These are phyloP conservation scores for Vicugna pacos DNA, from an alignment of 2,113 vertebrate species.

Conservation along the genomic window DNA sequence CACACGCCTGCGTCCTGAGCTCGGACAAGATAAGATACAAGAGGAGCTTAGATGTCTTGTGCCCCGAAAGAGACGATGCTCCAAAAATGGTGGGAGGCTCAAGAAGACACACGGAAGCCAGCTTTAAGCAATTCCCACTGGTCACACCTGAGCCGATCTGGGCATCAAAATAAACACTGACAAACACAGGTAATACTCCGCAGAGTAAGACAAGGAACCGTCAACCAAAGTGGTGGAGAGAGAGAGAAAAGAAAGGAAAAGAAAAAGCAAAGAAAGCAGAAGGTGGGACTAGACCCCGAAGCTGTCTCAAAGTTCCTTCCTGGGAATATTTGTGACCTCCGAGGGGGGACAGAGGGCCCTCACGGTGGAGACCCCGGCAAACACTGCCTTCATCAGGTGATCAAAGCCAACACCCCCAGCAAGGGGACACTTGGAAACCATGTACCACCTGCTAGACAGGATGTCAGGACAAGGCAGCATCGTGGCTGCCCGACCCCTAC, in stretches of 20 bases:
- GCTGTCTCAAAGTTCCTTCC: neutral
- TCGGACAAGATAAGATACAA: neutral
- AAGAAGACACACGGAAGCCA: neutral
- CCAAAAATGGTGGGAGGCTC: rapidly evolving
- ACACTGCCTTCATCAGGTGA: rapidly evolving
- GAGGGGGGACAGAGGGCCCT: rapidly evolving
- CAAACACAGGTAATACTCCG: rapidly evolving
- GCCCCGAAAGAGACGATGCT: neutral
- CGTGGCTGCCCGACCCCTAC: rapidly evolving
- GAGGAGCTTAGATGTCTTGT: neutral
- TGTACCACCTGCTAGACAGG: rapidly evolving
- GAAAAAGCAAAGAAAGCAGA: rapidly evolving
- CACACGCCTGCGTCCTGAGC: neutral
- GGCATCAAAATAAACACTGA: neutral
- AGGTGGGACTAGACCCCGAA: rapidly evolving
- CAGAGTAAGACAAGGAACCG: rapidly evolving
- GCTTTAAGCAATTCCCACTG: neutral
- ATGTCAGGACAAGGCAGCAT: rapidly evolving
- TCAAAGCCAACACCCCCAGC: neutral
- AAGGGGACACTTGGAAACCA: rapidly evolving
- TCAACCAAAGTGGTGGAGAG: rapidly evolving
- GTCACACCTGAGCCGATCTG: neutral
- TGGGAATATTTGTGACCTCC: rapidly evolving
- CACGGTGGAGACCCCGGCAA: rapidly evolving
- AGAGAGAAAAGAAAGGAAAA: rapidly evolving